Conservation (phyloP, 2,797 vertebrate genomes). For the Siniperca undulata region DNA sequence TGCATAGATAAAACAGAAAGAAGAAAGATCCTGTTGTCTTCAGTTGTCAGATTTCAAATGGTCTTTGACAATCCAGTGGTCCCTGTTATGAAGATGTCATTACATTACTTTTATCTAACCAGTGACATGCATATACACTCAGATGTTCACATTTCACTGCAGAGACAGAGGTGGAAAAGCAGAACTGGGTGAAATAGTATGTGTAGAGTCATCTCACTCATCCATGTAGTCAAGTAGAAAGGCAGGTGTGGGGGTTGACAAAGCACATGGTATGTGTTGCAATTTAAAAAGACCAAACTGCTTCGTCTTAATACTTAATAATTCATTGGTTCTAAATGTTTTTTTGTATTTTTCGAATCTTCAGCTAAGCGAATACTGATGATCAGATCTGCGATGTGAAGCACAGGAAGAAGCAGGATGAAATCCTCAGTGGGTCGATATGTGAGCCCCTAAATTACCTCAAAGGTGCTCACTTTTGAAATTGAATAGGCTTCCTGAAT, state of each 20-base stretch:
- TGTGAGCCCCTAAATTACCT: slow-evolving; percentile 69
- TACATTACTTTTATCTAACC: slow-evolving; percentile 28
- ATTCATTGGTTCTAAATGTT: slow-evolving; percentile 15
- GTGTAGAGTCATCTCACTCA: slow-evolving; percentile 2
- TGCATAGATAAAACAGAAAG: background rate
- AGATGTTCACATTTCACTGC: slow-evolving; percentile 35
- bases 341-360: slow-evolving; percentile 10
- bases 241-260: background rate
- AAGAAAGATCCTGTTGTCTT: slow-evolving; percentile 4
- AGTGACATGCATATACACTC: background rate
- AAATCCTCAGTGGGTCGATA: slow-evolving; percentile 64
- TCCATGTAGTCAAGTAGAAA: slow-evolving; percentile 19
- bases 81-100: slow-evolving; percentile 33
- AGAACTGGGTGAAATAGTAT: slow-evolving; percentile 26
- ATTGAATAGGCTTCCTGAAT: slow-evolving; percentile 71
- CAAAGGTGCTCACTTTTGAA: slow-evolving; percentile 71
- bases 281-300: background rate
- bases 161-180: slow-evolving; percentile 14
- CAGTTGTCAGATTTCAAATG: slow-evolving; percentile 27
- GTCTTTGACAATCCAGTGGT: slow-evolving; percentile 19
- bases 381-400: slow-evolving; percentile 33
- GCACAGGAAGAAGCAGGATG: slow-evolving; percentile 49
- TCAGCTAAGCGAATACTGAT: slow-evolving; percentile 14
- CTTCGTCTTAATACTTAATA: background rate
- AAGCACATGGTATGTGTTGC: background rate